Evolutionary conservation across 2,888 invertebrate genomes (phyloP), one percentile per base, ranked within the genome.

Genomic region (Xanthostigma xanthostigma): DNA sequence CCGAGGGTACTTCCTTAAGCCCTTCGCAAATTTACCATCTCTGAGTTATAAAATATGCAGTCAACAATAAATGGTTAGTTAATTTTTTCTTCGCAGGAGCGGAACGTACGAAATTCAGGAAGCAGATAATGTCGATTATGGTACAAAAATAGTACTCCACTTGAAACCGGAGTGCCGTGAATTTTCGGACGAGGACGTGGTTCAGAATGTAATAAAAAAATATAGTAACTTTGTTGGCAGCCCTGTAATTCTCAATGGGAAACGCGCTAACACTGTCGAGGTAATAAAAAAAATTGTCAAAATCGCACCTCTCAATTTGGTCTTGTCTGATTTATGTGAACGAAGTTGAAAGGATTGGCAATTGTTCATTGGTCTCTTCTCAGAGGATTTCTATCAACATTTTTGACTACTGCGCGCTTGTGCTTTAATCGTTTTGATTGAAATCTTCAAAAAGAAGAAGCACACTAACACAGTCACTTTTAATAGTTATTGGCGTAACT

Each of bases 191-290:
- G 92, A 93, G 58, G 79, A 82, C 9, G 77, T 78, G 14, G 82
- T 96, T 36, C 81, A 82, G 69, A 86, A 74, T 54, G 82, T 96
- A 41, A 87, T 96, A 14, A 85, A 88, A 62, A 95, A 95, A 64
- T 97, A 97, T 71, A 96, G 95, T 65, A 96, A 95, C 67, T 97
- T 97, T 65, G 91, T 98, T 41, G 90, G 93, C 36, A 88, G 88
- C 58, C 90, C 95, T 1, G 92, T 98, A 59, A 84, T 78, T 57
- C 71, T 97, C 17, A 96, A 97, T 67, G 89, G 91, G 51, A 82
- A 84, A 57, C 83, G 82, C 64, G 82, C 85, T 0, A 97, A 97
- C 66, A 83, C 85, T 44, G 83, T 95, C 42, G 81, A 84, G 76
- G 84, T 80, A 46, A 11, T 9, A 9, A 27, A 27, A 27, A 6